A percentile compares a stretch with the other conserved stretches of the same genome.
Conservation (phyloP, 2,797 vertebrate species). For the Macrochelys suwanniensis region DNA sequence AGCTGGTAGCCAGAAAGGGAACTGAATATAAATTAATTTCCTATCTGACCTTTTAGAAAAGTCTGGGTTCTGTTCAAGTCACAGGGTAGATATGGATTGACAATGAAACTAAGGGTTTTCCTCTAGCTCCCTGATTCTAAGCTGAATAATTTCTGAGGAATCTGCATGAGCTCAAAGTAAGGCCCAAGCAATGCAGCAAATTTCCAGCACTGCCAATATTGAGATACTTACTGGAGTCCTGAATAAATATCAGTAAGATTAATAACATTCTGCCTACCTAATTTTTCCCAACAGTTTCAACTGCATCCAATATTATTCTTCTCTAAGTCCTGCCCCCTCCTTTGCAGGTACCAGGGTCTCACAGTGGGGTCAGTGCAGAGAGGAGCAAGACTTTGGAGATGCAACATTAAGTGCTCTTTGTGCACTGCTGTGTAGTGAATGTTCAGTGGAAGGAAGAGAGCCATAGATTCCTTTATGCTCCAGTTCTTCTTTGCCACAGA, state of each 20-base stretch:
- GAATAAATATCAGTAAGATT: neutral
- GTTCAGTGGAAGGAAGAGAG: neutral
- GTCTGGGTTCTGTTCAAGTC: conserved; percentile 61
- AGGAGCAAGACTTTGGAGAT: neutral
- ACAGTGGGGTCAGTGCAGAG: neutral
- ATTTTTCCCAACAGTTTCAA: neutral
- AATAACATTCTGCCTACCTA: neutral
- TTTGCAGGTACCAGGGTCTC: neutral
- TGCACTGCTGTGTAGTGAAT: neutral
- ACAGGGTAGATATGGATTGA: conserved; percentile 27
- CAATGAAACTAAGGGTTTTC: conserved; percentile 32
- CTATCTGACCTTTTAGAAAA: conserved; percentile 75
- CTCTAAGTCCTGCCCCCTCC: neutral
- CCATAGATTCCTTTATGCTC: neutral
- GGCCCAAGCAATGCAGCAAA: neutral
- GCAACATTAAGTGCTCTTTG: neutral
- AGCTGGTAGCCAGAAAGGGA: conserved; percentile 77
- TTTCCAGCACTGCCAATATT: conserved; percentile 25
- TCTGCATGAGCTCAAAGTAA: neutral
- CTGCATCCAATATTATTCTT: fast-evolving
- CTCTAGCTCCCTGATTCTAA: neutral
- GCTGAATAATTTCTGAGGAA: neutral
- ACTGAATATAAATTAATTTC: conserved; percentile 76
- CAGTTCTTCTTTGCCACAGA: neutral
- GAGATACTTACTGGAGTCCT: neutral